Evolutionary conservation across 2,797 vertebrate genomes (phyloP), one percentile per base, ranked within the genome.

Genomic region (Coregonus ussuriensis): DNA sequence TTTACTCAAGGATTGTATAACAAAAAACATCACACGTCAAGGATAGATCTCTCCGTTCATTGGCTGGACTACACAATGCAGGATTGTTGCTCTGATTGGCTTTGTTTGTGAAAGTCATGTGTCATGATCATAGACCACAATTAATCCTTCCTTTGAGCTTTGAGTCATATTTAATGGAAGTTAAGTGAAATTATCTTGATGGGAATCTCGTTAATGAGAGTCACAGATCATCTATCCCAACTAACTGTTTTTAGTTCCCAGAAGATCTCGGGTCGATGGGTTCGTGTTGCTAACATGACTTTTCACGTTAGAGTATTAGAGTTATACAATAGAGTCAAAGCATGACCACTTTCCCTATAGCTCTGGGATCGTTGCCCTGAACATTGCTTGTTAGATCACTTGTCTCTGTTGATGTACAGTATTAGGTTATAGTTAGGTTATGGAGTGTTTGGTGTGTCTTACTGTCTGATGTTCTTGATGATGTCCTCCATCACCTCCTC

Each of bases 401-500:
- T 47, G 41, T 47, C 41, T 47, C 41, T 41, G 41, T 41, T 41
- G 7, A 41, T 41, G 41, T 41, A 41, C 41, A 41, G 41, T 41
- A 9, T 41, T 47, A 11, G 9, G 41, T 47, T 47, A 11, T 47
- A 47, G 41, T 11, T 11, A 47, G 53, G 16, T 54, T 6, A 54
- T 18, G 16, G 14, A 54, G 53, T 54, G 15, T 54, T 54, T 54
- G 18, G 53, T 15, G 53, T 16, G 54, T 92, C 98, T 96, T 96
- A 99, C 98, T 97, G 94, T 88, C 97, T 95, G 89, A 99, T 95
- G 86, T 94, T 96, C 91, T 96, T 96, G 91, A 99, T 98, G 78
- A 99, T 97, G 85, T 95, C 97, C 94, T 98, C 97, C 98, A 99
- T 98, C 79, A 97, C 96, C 88, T 98, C 96, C 92, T 99, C 98